A percentile compares a stretch with the other conserved stretches of the same genome.
Evolutionary conservation across 2,888 invertebrate species (phyloP).

Genomic region (Chelonus formosanus): DNA sequence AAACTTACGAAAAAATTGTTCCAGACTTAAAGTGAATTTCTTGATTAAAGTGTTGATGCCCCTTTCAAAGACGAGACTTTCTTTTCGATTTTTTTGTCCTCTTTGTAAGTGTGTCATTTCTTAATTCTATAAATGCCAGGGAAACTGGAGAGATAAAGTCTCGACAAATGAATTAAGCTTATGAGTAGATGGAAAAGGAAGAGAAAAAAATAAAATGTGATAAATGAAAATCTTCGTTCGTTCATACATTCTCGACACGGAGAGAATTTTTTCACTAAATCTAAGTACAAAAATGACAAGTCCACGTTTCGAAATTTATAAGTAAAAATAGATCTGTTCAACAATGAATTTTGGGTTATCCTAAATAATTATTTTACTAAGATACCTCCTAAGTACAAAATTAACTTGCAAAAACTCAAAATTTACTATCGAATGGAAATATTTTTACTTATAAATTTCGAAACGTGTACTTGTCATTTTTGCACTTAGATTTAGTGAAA

Average conservation of each 20-base stretch:
- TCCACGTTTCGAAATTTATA: too few species aligned
- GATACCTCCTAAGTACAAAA: too few species aligned
- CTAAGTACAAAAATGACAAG: too few species aligned
- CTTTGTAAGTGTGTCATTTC: constrained; percentile 17
- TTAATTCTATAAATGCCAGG: constrained; percentile 37
- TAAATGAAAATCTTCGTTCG: constrained; percentile 45
- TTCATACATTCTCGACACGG: constrained; percentile 26
- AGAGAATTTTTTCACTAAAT: too few species aligned
- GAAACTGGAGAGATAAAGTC: constrained; percentile 30
- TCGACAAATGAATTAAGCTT: constrained; percentile 29
- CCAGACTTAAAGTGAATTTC: background rate
- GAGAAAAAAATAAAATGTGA: constrained; percentile 42
- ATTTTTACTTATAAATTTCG: too few species aligned
- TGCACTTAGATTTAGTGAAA: too few species aligned
- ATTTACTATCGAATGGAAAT: too few species aligned
- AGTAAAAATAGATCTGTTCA: too few species aligned
- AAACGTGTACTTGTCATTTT: too few species aligned
- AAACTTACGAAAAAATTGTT: background rate
- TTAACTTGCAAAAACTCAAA: too few species aligned
- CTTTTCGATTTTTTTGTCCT: background rate
- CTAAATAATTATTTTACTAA: too few species aligned
- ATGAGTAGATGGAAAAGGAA: constrained; percentile 19
- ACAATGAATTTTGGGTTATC: too few species aligned
- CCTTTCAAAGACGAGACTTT: background rate
- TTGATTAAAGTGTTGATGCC: constrained; percentile 15